phyloP scores from a whole-genome alignment of 2,888 invertebrate genomes.

The Hirudinaria manillensis region DNA sequence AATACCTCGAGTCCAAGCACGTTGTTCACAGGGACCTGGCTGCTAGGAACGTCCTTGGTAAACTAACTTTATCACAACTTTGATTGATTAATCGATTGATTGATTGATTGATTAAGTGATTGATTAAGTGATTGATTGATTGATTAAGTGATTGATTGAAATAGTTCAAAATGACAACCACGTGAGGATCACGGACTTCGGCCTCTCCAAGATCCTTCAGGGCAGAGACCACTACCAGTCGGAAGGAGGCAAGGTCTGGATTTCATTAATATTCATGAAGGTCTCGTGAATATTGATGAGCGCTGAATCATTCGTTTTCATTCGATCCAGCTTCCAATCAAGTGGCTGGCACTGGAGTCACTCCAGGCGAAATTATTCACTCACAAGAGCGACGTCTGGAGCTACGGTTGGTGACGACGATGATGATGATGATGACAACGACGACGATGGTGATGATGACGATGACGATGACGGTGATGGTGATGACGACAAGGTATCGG shows the following conservation, averaged over 20 bases:
- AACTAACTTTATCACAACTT: neutral
- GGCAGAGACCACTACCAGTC: slow-evolving; percentile 56
- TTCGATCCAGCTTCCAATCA: slow-evolving; percentile 32
- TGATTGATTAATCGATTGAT: neutral
- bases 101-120: neutral
- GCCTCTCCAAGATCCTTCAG: slow-evolving; percentile 84
- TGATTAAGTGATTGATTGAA: neutral
- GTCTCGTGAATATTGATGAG: no score
- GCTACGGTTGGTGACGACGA: slow-evolving; percentile 32
- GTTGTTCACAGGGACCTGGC: slow-evolving; percentile 94
- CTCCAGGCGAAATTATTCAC: slow-evolving; percentile 91
- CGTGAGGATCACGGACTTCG: slow-evolving; percentile 96
- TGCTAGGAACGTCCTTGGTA: slow-evolving; percentile 80
- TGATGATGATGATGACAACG: slow-evolving; percentile 25
- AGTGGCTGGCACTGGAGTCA: slow-evolving; percentile 92
- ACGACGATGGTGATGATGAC: slow-evolving; percentile 27
- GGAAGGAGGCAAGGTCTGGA: slow-evolving; percentile 17
- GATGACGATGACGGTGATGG: slow-evolving; percentile 31
- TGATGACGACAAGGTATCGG: neutral
- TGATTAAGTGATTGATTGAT: slow-evolving; percentile 10
- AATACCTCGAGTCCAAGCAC: slow-evolving; percentile 85
- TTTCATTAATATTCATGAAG: neutral
- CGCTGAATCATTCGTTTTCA: neutral
- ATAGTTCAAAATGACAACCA: slow-evolving; percentile 67
- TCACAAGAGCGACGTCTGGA: slow-evolving; percentile 91